These are phyloP conservation scores for Corvus moneduloides DNA, from an alignment of 2,113 vertebrate genomes.

Conservation along the genomic window DNA sequence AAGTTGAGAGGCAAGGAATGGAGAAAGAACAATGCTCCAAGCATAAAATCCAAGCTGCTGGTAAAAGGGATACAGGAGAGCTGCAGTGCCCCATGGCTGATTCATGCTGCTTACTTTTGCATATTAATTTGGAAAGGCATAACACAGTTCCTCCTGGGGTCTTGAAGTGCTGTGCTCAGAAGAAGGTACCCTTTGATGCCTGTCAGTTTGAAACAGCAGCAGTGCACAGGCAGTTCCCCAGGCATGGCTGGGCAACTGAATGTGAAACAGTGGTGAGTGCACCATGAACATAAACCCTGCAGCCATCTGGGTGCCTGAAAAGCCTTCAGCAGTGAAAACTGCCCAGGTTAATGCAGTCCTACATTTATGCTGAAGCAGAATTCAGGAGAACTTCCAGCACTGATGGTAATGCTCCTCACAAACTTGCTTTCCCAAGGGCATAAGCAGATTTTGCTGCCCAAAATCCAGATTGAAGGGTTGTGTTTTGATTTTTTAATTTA, in stretches of 20 bases:
- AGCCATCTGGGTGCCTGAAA: neutral
- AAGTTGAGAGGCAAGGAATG: neutral
- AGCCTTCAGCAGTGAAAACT: neutral
- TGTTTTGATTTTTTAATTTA: neutral
- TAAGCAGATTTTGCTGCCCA: neutral
- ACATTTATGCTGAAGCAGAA: neutral
- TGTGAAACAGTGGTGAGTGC: rapidly evolving
- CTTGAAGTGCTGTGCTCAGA: neutral
- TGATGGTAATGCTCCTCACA: neutral
- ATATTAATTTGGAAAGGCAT: slow-evolving; percentile 32
- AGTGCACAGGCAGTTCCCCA: neutral
- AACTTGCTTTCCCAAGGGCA: neutral
- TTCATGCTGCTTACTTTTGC: slow-evolving; percentile 11
- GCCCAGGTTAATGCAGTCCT: neutral
- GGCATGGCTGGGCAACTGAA: neutral
- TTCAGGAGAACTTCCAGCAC: neutral
- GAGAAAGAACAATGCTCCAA: neutral
- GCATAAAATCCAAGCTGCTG: slow-evolving; percentile 1
- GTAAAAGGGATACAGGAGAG: neutral
- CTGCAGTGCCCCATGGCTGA: neutral
- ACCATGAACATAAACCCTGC: neutral
- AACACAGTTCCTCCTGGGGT: neutral
- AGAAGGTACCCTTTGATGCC: neutral
- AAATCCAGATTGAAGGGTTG: neutral
- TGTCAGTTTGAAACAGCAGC: neutral